Base-by-base conservation (phyloP, 2,797 vertebrate species). In the Sarcoramphus papa region DNA sequence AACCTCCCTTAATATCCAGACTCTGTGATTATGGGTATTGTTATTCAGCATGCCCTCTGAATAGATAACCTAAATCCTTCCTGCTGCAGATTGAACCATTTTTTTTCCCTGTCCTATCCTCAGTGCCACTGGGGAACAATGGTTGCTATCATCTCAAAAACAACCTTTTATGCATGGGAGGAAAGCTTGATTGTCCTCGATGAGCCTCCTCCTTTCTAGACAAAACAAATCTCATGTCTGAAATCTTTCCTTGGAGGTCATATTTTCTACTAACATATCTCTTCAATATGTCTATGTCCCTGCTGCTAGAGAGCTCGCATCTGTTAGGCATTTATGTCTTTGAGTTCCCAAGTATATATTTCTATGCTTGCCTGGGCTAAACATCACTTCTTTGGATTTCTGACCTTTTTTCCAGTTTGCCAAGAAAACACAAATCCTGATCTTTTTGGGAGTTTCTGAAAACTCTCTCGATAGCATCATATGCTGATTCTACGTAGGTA, bases 401-500 rank as follows among this genome's bases (percentile, higher is more conserved):
- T 91, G 64, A n/a, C 3, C 2, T 31, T 56, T 95, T 76, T 20
- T 85, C 7, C 17, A 72, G 7, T 88, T 93, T 54, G 31, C 21
- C 21, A 54, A 67, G 20, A 40, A 73, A 87, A 48, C 22, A 28
- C 0, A 1, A 83, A 67, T 68, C 20, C 22, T 67, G 15, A 30
- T 41, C 0, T 51, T 80, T 69, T 45, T 51, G 88, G 56, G 25
- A 73, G 35, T 63, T 85, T 48, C 60, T 92, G 64, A 47, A 70
- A 91, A 21, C 10, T 69, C 12, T 67, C 2, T 48, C 4, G 14
- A 10, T 22, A 37, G 1, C 1, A 0, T 15, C 2, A 1, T 47
- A 3, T 41, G 14, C 16, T 43, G 43, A 17, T 51, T 82, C 48
- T 79, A 2, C 35, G 48, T 5, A 79, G 35, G 4, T 35, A 15